phyloP scores from a whole-genome alignment of 2,888 invertebrate species.

The Thyatira batis region DNA sequence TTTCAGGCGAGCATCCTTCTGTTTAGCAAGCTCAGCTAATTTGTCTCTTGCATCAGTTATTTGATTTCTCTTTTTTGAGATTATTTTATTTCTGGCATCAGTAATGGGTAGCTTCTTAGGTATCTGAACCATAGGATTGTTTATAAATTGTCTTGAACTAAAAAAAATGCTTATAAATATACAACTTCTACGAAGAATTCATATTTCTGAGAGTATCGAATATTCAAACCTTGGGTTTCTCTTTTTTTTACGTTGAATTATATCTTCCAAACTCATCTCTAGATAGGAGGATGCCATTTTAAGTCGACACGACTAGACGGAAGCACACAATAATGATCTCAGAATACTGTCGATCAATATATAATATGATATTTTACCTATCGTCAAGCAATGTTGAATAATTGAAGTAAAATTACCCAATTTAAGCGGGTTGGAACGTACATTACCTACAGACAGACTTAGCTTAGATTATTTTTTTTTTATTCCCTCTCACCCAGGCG shows the following conservation, averaged over 20 bases:
- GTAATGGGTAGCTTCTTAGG: slow-evolving; percentile 45
- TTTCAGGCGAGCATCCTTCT: slow-evolving; percentile 88
- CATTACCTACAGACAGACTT: no score
- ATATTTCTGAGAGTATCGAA: background rate
- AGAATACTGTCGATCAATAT: no score
- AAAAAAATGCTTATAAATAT: background rate
- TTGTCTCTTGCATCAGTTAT: slow-evolving; percentile 92
- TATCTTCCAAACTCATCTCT: slow-evolving; percentile 77
- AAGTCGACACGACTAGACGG: no score
- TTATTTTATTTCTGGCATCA: slow-evolving; percentile 91
- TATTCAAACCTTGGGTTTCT: slow-evolving; percentile 49
- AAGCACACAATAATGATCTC: no score
- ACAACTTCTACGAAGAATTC: background rate
- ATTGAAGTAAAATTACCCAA: no score
- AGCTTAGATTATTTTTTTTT: no score
- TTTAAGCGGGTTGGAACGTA: no score
- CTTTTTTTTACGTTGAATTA: slow-evolving; percentile 69
- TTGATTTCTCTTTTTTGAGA: slow-evolving; percentile 88
- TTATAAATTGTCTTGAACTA: slow-evolving; percentile 23
- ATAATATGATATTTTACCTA: no score
- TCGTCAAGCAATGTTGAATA: no score
- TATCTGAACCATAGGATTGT: background rate
- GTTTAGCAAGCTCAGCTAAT: slow-evolving; percentile 88
- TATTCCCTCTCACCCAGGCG: no score
- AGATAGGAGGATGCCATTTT: slow-evolving; percentile 64